These are phyloP conservation scores for Hycleus cichorii DNA, from an alignment of 1,140 invertebrate genomes.

Conservation along the genomic window DNA sequence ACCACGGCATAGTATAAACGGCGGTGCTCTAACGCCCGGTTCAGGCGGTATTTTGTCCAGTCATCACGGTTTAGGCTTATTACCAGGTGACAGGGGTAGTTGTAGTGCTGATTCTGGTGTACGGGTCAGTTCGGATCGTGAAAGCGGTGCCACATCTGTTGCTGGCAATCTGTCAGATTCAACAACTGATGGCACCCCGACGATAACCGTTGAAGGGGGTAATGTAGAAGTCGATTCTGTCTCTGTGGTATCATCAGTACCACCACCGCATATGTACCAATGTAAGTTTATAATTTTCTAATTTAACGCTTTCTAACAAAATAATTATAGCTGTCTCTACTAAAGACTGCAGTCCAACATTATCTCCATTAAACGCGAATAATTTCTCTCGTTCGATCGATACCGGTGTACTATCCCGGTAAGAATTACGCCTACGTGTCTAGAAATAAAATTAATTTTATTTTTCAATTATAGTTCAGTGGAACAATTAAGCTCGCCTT, in stretches of 20 bases:
- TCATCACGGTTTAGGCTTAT: constrained; percentile 44
- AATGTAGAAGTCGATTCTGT: constrained; percentile 66
- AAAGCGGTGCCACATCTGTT: constrained; percentile 63
- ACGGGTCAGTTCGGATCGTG: constrained; percentile 71
- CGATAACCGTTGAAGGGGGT: constrained; percentile 50
- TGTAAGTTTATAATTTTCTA: constrained; percentile 50
- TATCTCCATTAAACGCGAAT: constrained; percentile 68
- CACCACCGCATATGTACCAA: constrained; percentile 72
- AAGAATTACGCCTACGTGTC: constrained; percentile 19
- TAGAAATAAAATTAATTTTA: constrained; percentile 14
- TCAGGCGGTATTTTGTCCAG: constrained; percentile 45
- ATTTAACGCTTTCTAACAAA: background rate
- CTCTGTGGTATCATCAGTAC: constrained; percentile 64
- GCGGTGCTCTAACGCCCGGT: constrained; percentile 57
- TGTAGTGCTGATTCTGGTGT: constrained; percentile 83
- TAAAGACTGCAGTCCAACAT: constrained; percentile 74
- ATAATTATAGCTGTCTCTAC: constrained; percentile 55
- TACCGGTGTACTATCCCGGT: constrained; percentile 60
- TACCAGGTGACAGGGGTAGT: constrained; percentile 68
- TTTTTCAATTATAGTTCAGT: constrained; percentile 55
- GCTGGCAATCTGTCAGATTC: constrained; percentile 71
- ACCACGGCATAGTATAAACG: constrained; percentile 50
- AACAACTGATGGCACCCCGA: constrained; percentile 66
- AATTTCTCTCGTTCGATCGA: constrained; percentile 71
- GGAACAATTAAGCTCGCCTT: constrained; percentile 47